Base-by-base conservation (phyloP, 2,113 vertebrate species). In the Sphaerodactylus townsendi region DNA sequence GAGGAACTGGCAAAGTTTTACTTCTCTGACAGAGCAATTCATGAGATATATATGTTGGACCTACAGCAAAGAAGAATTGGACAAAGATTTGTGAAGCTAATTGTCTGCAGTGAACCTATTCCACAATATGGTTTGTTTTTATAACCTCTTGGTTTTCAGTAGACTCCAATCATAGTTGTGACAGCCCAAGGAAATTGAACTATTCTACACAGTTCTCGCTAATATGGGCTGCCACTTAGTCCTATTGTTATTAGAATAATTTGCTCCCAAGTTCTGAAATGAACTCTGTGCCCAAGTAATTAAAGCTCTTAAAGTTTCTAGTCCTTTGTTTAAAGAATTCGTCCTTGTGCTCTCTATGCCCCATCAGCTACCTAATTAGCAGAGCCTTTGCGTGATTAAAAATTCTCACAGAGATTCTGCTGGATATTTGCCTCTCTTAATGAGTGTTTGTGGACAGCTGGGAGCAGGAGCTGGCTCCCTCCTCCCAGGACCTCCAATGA, bases 391-490 rank as follows among this genome's bases (percentile, higher is more conserved):
- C 96, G 94, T 97, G 98, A 99, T 99, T 99, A 99, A 98, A 98
- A 98, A 99, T 99, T 99, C 98, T 99, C 97, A 97, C 94, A 97
- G 98, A 99, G 98, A 98, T 99, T 98, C 97, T 96, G 96, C 98
- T 98, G 98, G 98, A 98, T 98, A 98, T 98, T 96, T 98, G 98
- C 98, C 97, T 97, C 95, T 98, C 97, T 98, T 99, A 99, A 99
- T 99, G 98, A 99, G 98, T 99, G 98, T 99, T 99, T 99, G 98
- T 98, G 98, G 98, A 99, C 98, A 99, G 98, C 98, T 99, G 98
- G 98, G 98, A 98, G 97, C 95, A 70, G 96, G 96, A 93, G 93
- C 93, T 70, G 90, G 89, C 95, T 97, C 97, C 97, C 97, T 96
- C 95, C 95, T 96, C 95, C 91, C 95, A 85, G 96, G 97, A 97